Base-by-base conservation (phyloP, 2,888 invertebrate genomes). In the Chrysolina oricalcia region DNA sequence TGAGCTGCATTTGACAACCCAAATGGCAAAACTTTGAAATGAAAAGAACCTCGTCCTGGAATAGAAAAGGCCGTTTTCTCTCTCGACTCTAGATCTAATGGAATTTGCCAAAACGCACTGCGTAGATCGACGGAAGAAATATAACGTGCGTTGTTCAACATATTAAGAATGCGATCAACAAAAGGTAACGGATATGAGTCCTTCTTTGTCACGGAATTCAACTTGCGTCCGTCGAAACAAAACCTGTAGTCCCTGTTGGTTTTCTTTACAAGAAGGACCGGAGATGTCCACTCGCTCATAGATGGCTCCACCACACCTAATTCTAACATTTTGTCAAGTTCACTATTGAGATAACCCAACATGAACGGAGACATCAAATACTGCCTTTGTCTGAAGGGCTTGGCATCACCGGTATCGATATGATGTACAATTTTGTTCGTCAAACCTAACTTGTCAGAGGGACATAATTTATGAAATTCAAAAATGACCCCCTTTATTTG, bases 1-100 rank as follows among this genome's bases (percentile, higher is more conserved):
- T 83, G 81, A 0, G 84, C 82, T 27, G 80, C 75, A 68, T 78
- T 78, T 0, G 70, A 27, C n/a, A 77, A 63, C 3, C 74, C 77
- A 70, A 80, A 80, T 11, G 81, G 78, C 17, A 80, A 21, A 21
- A 76, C 78, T 48, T 43, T 56, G 69, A 81, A 85, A 19, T 71
- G 71, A 46, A 76, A 73, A 1, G 74, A 46, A 17, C 72, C 74
- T 21, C 59, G 62, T n/a, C 53, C 71, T 10, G 74, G 71, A n/a
- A 73, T 59, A 5, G 66, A 13, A 77, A 77, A 74, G 8, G 59
- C 59, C 13, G 59, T 59, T 21, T 62, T 62, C 9, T 56, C 56
- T 17, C 21, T 56, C 9, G 50, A 50, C 50, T 50, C 50, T 13
- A 9, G n/a, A 50, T 10, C 0, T 13, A 4, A 1, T 4, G 21